Conservation (phyloP, 2,888 invertebrate species). For the Cantharis flavilabris region DNA sequence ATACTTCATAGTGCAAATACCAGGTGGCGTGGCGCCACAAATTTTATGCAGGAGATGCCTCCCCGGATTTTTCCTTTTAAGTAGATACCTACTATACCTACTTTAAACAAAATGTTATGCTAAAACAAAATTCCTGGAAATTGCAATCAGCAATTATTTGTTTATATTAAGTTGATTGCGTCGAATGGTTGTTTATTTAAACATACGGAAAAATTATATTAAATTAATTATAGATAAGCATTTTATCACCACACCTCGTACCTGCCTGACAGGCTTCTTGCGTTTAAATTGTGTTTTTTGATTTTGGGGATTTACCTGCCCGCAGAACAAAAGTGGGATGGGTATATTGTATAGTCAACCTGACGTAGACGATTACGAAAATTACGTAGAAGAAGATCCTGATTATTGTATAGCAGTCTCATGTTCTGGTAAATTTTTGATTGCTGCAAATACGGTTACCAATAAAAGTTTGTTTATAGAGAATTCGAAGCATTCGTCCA, state of each 20-base stretch:
- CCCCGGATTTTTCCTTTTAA: too few relatives aligned
- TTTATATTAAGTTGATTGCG: neutral
- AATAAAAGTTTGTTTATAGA: neutral
- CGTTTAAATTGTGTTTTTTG: neutral
- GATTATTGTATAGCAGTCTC: neutral
- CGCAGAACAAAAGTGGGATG: neutral
- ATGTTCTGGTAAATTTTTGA: neutral
- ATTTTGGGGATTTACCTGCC: neutral
- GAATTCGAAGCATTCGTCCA: neutral
- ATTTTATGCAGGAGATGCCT: too few relatives aligned
- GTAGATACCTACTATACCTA: too few relatives aligned
- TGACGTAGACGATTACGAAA: neutral
- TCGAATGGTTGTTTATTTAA: neutral
- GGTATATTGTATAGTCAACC: neutral
- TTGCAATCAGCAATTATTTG: neutral
- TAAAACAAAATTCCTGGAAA: neutral
- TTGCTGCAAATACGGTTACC: neutral
- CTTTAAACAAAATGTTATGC: too few relatives aligned
- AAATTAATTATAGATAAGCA: neutral
- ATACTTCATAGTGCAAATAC: too few relatives aligned
- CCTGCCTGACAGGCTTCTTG: neutral
- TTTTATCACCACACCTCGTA: neutral
- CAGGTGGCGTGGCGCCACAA: too few relatives aligned
- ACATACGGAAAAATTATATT: neutral
- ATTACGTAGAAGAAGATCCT: neutral